phyloP scores from a whole-genome alignment of 2,797 vertebrate species.

The Dicrostonyx torquatus region DNA sequence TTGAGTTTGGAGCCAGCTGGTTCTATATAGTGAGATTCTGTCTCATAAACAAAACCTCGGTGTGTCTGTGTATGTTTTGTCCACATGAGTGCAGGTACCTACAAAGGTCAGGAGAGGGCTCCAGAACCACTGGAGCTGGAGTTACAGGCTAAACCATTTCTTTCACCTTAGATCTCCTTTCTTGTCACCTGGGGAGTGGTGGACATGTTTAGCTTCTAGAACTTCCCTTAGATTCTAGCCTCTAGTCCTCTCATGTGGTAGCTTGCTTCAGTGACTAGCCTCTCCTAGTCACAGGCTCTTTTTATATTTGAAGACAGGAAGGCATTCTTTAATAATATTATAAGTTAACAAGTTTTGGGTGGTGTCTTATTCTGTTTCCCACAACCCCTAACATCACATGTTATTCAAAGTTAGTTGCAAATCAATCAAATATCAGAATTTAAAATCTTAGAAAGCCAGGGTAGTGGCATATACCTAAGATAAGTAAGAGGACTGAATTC shows the following conservation, averaged over 20 bases:
- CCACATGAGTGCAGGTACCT: not conserved
- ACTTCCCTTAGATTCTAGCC: not conserved
- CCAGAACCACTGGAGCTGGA: not conserved
- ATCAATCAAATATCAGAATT: not conserved
- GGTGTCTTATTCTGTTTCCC: not conserved
- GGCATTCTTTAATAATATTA: too few species aligned
- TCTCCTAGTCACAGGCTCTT: not conserved
- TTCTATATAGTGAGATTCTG: not conserved
- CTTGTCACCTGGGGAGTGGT: not conserved
- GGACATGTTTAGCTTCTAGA: not conserved
- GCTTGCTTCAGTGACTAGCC: not conserved
- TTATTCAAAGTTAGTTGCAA: not conserved
- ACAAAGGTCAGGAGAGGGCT: not conserved
- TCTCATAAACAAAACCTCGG: not conserved
- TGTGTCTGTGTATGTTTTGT: not conserved
- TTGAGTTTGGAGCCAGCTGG: too few species aligned
- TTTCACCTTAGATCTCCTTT: not conserved
- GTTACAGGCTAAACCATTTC: not conserved
- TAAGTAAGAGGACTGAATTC: not conserved
- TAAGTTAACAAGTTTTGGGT: not conserved
- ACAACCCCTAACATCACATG: not conserved
- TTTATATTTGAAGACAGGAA: not conserved
- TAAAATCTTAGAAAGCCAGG: not conserved
- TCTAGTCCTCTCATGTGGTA: not conserved
- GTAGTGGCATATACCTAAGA: not conserved